phyloP scores from a whole-genome alignment of 2,797 vertebrate species.

The Sphenopsis melanotis region DNA sequence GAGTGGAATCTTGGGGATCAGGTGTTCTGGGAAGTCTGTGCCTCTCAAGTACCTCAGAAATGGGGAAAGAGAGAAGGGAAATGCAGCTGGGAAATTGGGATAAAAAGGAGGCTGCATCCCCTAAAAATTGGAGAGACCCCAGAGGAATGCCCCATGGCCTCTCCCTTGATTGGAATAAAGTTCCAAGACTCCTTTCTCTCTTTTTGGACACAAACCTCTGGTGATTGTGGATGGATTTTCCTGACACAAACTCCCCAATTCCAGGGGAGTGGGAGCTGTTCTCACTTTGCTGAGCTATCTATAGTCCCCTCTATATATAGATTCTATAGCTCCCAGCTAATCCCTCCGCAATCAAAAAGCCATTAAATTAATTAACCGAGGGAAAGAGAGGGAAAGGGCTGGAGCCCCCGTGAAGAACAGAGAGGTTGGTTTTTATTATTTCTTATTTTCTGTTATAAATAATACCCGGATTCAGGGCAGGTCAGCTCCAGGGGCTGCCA shows the following conservation, averaged over 20 bases:
- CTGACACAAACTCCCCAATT: background rate
- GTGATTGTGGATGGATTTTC: too few species aligned
- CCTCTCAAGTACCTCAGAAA: too few species aligned
- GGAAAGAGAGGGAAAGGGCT: slow-evolving; percentile 13
- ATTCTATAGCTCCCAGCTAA: slow-evolving; percentile 41
- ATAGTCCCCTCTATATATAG: slow-evolving; percentile 54
- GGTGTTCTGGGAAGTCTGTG: too few species aligned
- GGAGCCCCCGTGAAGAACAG: background rate
- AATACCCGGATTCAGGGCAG: background rate
- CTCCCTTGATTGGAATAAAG: too few species aligned
- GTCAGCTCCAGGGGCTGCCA: background rate
- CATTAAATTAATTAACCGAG: slow-evolving; percentile 70
- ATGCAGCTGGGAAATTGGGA: too few species aligned
- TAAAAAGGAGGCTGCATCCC: too few species aligned
- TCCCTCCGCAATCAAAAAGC: slow-evolving; percentile 60
- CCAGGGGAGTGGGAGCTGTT: background rate
- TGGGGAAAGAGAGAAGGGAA: too few species aligned
- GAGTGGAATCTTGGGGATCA: too few species aligned
- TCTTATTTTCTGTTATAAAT: background rate
- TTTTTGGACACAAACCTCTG: too few species aligned
- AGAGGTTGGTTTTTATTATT: background rate
- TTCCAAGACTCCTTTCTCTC: too few species aligned
- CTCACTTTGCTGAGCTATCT: slow-evolving; percentile 12
- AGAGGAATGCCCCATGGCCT: too few species aligned
- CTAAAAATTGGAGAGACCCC: too few species aligned